Evolutionary conservation across 1,140 invertebrate species (phyloP), one percentile per base, ranked within the genome.

Genomic region (Aricia agestis): DNA sequence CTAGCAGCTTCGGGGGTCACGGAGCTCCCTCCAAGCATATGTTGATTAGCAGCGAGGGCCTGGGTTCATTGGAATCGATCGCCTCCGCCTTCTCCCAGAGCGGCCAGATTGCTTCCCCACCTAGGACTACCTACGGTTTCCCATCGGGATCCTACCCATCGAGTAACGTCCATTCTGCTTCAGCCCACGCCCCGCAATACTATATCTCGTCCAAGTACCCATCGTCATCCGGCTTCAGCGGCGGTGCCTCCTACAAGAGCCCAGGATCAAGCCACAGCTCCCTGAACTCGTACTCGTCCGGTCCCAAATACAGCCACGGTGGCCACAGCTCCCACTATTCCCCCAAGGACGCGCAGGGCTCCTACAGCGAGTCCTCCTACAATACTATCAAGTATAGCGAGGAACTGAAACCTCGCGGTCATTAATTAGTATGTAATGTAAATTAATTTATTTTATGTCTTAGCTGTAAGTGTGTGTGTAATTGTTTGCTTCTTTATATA

Each of bases 381-480:
- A 90, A 91, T 73, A 91, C 89, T 17, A 91, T 91, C 13, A 91
- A 91, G 72, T 91, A 90, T 72, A 91, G 89, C 73, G 84, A 89
- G 69, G 87, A 89, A 69, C 72, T 91, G 10, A 91, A 90, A 67
- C 86, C 89, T 5, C 79, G 83, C 31, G 72, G 70, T 74, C 79
- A 91, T 69, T 89, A 82, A 83, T 6, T 18, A 71, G 36, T 15
- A 69, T 71, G 19, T 67, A 61, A 59, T 31, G 7, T 67, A 68
- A 41, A 13, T 52, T 72, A 63, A 63, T 63, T 63, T 63, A 63
- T 63, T 63, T 19, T 63, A 63, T 63, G 10, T 63, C 10, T 19
- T 63, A 63, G 59, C 59, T 63, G 19, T 63, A 63, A 63, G 59
- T 61, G 67, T 13, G 67, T 13, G 11, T 52, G 41, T 32, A 65